Conservation (phyloP, 2,888 invertebrate genomes). For the Chymomyza amoena region DNA sequence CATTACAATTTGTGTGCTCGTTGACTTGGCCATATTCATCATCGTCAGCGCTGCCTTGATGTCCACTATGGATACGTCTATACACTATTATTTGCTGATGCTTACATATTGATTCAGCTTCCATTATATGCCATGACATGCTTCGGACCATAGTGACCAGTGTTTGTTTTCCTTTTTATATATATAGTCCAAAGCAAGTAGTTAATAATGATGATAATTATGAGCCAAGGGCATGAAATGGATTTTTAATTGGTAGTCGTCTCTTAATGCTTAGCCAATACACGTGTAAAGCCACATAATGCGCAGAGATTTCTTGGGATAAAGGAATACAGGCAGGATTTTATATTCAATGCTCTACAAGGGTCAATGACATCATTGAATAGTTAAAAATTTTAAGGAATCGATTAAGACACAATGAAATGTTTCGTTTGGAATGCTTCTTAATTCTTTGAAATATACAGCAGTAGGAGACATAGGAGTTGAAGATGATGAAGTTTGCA, state of each 20-base stretch:
- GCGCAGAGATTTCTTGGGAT: not conserved
- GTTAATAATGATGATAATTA: not conserved
- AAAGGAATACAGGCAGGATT: not conserved
- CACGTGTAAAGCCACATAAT: not conserved
- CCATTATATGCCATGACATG: slow-evolving; percentile 1
- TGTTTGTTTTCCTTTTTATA: not conserved
- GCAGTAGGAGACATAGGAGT: too few species aligned
- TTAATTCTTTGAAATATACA: too few species aligned
- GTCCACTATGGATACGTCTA: not conserved
- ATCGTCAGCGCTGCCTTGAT: slow-evolving; percentile 7
- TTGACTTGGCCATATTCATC: slow-evolving; percentile 30
- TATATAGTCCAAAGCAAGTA: not conserved
- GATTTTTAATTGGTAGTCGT: slow-evolving; percentile 38
- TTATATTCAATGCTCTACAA: too few species aligned
- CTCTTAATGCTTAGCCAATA: not conserved
- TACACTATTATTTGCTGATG: not conserved
- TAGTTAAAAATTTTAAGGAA: too few species aligned
- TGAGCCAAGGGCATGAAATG: slow-evolving; percentile 28
- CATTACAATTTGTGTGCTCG: slow-evolving; percentile 10
- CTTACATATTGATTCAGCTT: not conserved
- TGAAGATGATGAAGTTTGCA: too few species aligned
- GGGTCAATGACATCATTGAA: too few species aligned
- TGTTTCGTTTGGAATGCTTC: too few species aligned
- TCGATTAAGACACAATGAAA: too few species aligned
- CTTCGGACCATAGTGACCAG: not conserved